Evolutionary conservation across 2,113 vertebrate species (phyloP), one percentile per base, ranked within the genome.

Genomic region (Ciconia maguari): DNA sequence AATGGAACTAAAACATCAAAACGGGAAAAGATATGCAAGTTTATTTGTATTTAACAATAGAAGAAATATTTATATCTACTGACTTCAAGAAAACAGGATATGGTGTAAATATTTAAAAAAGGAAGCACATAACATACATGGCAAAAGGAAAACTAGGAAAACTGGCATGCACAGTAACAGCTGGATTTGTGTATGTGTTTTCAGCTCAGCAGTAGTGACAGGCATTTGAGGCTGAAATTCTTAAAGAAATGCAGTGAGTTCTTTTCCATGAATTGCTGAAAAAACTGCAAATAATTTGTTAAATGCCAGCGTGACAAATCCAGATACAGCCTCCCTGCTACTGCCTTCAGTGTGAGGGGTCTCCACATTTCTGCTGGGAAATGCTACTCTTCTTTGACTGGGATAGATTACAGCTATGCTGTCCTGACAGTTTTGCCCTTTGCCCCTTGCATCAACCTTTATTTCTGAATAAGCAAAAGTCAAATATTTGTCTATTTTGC

Each of bases 71-170:
- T 91, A 12, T 42, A 64, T 19, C 30, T 76, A 58, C 32, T 22
- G 36, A 46, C 61, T 72, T 89, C 20, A 78, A 70, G 64, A 83
- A 96, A 94, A 96, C 82, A 94, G 90, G 96, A 97, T 89, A 82
- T 15, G 11, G 36, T 54, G 2, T 5, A 84, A 91, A 72, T 62
- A 24, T 87, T 95, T 89, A 3, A 1, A 57, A 92, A 80, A 78
- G 92, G 85, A 96, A 95, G 64, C 13, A 51, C 5, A 22, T 44
- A 65, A 60, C 18, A 52, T 75, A 72, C 1, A 0, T 66, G 46
- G 82, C 34, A 84, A 71, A 81, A 68, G 78, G 81, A 93, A 89
- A 65, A 46, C 64, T 61, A 51, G 49, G 30, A 79, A 64, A 77
- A 80, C 32, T 49, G 27, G 34, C 68, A 62, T 15, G 48, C 21